Conservation (phyloP, 2,113 vertebrate species). For the Callipepla californica region DNA sequence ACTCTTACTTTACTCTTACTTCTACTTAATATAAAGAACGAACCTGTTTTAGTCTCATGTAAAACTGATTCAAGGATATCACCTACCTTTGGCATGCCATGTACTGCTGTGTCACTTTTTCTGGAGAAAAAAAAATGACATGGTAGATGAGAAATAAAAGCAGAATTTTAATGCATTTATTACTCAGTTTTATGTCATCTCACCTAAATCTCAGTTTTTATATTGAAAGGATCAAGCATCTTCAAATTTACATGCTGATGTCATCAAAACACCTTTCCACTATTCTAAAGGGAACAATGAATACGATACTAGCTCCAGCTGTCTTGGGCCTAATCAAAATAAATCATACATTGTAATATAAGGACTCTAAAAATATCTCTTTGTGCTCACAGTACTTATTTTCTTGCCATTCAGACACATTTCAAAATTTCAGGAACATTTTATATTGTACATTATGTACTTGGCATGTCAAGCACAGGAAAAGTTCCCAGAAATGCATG, state of each 20-base stretch:
- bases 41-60: background rate
- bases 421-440: background rate
- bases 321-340: background rate
- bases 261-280: background rate
- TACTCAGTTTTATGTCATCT: background rate
- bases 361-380: background rate
- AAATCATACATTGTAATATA: background rate
- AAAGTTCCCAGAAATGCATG: background rate
- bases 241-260: background rate
- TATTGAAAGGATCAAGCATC: background rate
- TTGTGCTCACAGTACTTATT: background rate
- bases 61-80: background rate
- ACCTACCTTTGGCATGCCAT: background rate
- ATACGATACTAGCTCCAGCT: background rate
- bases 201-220: background rate
- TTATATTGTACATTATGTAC: background rate
- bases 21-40: background rate
- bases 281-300: background rate
- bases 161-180: background rate
- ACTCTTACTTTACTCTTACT: background rate
- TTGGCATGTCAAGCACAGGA: background rate
- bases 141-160: background rate
- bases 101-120: background rate
- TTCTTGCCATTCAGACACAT: background rate
- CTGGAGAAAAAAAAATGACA: background rate